Evolutionary conservation across 2,113 vertebrate species (phyloP), one percentile per base, ranked within the genome.

Genomic region (Gobio gobio): DNA sequence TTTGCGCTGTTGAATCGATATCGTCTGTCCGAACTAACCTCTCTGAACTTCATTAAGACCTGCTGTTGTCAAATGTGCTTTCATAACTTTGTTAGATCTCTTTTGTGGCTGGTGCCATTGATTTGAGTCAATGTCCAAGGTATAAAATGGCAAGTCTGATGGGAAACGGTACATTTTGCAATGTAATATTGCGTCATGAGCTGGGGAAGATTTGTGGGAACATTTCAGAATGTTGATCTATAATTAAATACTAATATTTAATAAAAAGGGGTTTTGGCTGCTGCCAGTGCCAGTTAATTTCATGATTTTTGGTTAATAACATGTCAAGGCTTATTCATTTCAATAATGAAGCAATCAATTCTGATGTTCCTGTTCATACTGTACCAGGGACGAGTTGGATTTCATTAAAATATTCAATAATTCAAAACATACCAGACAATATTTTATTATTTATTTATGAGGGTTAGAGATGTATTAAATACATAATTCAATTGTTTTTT

Each of bases 231-330:
- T 26, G 72, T 1, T 49, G n/a, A n/a, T 12, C 66, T 16, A n/a
- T 74, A 24, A 49, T 74, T 24, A 26, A 49, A 74, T 74, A 74
- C 5, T 49, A 49, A 75, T 51, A 24, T 75, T 75, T 51, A 75
- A 75, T 51, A 49, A 74, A 47, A 47, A 16, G 43, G 12, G 16
- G 22, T 0, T 24, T 75, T 49, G 72, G 68, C 20, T 72, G 66
- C 66, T 70, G 66, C 16, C 7, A 4, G 33, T 68, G 66, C 36
- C 66, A 43, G 66, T 12, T 49, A 2, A 74, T 74, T 74, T 74
- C n/a, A 40, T 40, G 36, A 40, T 7, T 40, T 40, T 40, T 1
- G 6, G 40, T 40, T 40, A 40, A 40, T 40, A 49, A 16, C 54
- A 13, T 1, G 45, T 49, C 16, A 8, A 68, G 64, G 12, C 63